phyloP scores from a whole-genome alignment of 2,113 vertebrate genomes.

The Nerophis ophidion region DNA sequence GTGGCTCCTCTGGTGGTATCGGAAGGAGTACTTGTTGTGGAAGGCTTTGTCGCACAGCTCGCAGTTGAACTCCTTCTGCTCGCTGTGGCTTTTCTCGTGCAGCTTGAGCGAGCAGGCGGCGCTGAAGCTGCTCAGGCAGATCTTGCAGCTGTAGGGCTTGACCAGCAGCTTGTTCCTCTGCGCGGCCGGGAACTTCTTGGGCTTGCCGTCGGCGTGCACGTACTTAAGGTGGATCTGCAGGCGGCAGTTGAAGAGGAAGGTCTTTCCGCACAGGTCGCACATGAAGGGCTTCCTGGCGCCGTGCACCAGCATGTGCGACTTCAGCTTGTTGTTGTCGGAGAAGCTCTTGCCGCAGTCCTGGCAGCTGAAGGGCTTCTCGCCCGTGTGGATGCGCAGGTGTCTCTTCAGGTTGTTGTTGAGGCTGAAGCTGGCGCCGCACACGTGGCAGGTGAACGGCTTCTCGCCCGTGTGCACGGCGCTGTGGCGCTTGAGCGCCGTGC shows the following conservation, averaged over 20 bases:
- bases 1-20: slow-evolving; percentile 64
- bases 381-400: slow-evolving; percentile 60
- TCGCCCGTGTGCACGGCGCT: slow-evolving; percentile 58
- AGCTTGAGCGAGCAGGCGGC: slow-evolving; percentile 50
- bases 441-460: slow-evolving; percentile 65
- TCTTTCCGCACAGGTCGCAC: slow-evolving; percentile 65
- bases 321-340: slow-evolving; percentile 62
- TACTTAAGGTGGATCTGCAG: slow-evolving; percentile 57
- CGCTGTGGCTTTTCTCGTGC: slow-evolving; percentile 57
- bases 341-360: slow-evolving; percentile 59
- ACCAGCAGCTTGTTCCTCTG: slow-evolving; percentile 40
- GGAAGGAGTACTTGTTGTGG: slow-evolving; percentile 63
- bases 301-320: slow-evolving; percentile 64
- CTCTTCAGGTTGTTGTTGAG: slow-evolving; percentile 63
- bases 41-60: slow-evolving; percentile 55
- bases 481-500: slow-evolving; percentile 56
- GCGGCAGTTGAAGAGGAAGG: slow-evolving; percentile 65
- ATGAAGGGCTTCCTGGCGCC: slow-evolving; percentile 60
- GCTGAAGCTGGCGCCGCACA: slow-evolving; percentile 61
- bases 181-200: background rate
- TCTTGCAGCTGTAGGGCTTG: slow-evolving; percentile 60
- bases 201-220: slow-evolving; percentile 44
- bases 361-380: slow-evolving; percentile 62
- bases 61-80: slow-evolving; percentile 64
- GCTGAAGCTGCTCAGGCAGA: slow-evolving; percentile 57